Evolutionary conservation across 2,888 invertebrate genomes (phyloP).

Genomic region (Scaptodrosophila latifasciaeformis): DNA sequence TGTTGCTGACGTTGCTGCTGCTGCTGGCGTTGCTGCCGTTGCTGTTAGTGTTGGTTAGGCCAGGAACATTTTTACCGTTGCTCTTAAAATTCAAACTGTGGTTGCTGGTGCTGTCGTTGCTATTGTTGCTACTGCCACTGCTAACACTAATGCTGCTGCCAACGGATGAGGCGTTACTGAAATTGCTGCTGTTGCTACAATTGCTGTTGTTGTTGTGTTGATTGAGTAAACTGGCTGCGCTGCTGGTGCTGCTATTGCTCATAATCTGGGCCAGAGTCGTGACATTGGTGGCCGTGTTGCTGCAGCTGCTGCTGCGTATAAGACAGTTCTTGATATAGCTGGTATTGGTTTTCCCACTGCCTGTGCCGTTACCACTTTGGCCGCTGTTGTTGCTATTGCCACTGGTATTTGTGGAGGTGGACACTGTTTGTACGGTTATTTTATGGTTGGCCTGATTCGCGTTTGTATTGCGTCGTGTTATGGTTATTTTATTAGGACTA

Average conservation of each 20-base stretch:
- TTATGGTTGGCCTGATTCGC: conserved; percentile 20
- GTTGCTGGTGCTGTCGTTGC: conserved; percentile 52
- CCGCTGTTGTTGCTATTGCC: conserved; percentile 15
- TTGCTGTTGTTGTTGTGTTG: conserved; percentile 57
- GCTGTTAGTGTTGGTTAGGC: conserved; percentile 29
- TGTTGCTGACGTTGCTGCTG: conserved; percentile 71
- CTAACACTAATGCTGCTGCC: conserved; percentile 62
- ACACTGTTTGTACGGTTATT: conserved; percentile 14
- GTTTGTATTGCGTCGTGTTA: conserved; percentile 49
- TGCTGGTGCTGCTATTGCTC: conserved; percentile 71
- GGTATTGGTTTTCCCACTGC: conserved; percentile 51
- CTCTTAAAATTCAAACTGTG: conserved; percentile 54
- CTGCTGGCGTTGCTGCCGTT: conserved; percentile 28
- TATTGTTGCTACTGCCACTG: conserved; percentile 53
- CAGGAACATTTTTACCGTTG: conserved; percentile 54
- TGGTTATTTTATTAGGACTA: conserved; percentile 55
- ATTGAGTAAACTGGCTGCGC: conserved; percentile 58
- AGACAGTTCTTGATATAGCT: conserved; percentile 71
- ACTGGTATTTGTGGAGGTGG: conserved; percentile 15
- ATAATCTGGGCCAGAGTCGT: conserved; percentile 71
- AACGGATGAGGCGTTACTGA: conserved; percentile 57
- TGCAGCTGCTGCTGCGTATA: conserved; percentile 71
- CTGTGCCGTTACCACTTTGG: not conserved
- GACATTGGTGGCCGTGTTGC: conserved; percentile 70
- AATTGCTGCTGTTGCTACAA: conserved; percentile 60